Evolutionary conservation across 2,797 vertebrate genomes (phyloP), one percentile per base, ranked within the genome.

Genomic region (Gymnopithys bicolor): DNA sequence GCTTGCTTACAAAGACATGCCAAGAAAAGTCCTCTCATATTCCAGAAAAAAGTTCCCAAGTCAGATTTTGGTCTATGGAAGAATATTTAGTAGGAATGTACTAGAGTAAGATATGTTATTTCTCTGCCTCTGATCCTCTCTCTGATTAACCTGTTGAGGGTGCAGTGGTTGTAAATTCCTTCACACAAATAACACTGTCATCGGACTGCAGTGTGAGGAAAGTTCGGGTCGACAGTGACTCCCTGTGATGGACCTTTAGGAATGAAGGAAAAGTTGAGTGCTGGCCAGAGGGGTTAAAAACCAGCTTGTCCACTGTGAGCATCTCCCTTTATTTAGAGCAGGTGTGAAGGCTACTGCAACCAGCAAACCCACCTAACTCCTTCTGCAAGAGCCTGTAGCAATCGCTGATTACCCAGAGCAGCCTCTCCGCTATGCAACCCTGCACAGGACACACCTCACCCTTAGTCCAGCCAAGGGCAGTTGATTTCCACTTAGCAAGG

Each of bases 161-260:
- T 82, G 45, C 41, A 91, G 83, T 4, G 1, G 68, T 19, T 73
- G 59, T 90, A 94, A 95, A 93, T 90, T 94, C 77, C 74, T 89
- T 43, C 33, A 49, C 27, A 33, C 8, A 70, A 95, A 45, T 7
- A 45, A 80, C 28, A 11, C 3, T 32, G 33, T 84, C 39, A 79
- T 58, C n/a, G 76, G 69, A 91, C 21, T 62, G 69, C 32, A 88
- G 27, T 1, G 5, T 39, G 32, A 81, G 39, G 28, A 19, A 87
- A 87, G n/a, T 58, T 35, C 0, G 3, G 18, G 33, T 13, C 28
- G 76, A 64, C n/a, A 71, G 18, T 75, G 51, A 71, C 48, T 75
- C 51, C 43, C 67, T 66, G 21, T 39, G 32, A 79, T 41, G 43
- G 35, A 58, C 39, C 23, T 90, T 62, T 52, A 59, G 62, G 73